phyloP scores from a whole-genome alignment of 1,140 invertebrate genomes.

The Diabrotica virgifera region DNA sequence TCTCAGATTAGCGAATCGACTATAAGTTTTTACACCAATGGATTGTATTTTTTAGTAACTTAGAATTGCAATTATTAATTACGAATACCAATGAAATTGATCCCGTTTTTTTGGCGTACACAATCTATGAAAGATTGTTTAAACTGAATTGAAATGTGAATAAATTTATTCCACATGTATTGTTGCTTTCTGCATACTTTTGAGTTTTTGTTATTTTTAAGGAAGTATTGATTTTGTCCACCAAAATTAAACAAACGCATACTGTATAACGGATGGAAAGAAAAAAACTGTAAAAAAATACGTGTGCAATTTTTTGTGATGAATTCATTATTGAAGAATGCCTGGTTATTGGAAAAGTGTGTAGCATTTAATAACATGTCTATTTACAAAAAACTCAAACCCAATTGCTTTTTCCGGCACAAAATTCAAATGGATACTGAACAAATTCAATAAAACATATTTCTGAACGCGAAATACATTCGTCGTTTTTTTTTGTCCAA shows the following conservation, averaged over 20 bases:
- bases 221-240: neutral
- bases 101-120: no score
- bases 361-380: conserved; percentile 22
- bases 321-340: conserved; percentile 11
- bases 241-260: neutral
- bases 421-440: conserved; percentile 31
- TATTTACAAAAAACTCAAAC: conserved; percentile 23
- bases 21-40: no score
- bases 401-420: conserved; percentile 24
- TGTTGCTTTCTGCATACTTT: neutral
- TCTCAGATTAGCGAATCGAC: no score
- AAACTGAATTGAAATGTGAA: no score
- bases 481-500: conserved; percentile 34
- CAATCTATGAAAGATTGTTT: no score
- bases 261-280: neutral
- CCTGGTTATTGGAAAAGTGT: conserved; percentile 13
- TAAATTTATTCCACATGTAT: no score
- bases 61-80: no score
- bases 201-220: neutral
- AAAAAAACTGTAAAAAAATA: conserved; percentile 1
- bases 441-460: conserved; percentile 34
- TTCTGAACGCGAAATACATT: conserved; percentile 29
- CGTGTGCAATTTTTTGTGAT: neutral
- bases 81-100: no score
- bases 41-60: no score